Evolutionary conservation across 2,797 vertebrate genomes (phyloP), one percentile per base, ranked within the genome.

Genomic region (Florisuga fusca): DNA sequence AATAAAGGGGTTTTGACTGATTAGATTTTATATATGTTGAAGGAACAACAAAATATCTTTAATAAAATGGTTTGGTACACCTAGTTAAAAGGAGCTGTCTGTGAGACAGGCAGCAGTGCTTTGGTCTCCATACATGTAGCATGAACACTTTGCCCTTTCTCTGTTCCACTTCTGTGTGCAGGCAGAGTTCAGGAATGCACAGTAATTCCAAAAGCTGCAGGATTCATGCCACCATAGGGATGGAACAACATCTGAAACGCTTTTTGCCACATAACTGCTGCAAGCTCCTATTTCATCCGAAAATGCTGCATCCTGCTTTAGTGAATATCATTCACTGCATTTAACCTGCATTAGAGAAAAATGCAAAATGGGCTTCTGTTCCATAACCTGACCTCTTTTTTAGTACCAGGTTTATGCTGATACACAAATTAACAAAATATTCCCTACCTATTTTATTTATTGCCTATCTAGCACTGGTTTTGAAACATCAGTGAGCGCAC

Each of bases 221-320:
- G 82, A 95, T 81, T 58, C 7, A 8, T 10, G 31, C 76, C 79
- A 85, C 58, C 55, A 13, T 3, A 12, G 71, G 75, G 87, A 89
- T 89, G 90, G 95, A 95, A 89, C 84, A 87, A 92, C 79, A 85
- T 80, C 89, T 34, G 21, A 71, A 68, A 77, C 0, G 9, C 45
- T 58, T 87, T 69, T 46, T 80, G 51, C 69, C 78, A 84, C 46
- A 43, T 15, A 84, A 86, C 64, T 78, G 82, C 95, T 89, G 86
- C 86, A 86, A 89, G 87, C 82, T 85, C 68, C 62, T 45, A 11
- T 63, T 84, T 72, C 82, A 85, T 75, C 68, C 59, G 50, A n/a
- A 66, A 90, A 62, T 45, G 80, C 94, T 91, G 94, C 87, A 87
- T 86, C 87, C 88, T 90, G 72, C 78, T 89, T 31, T 21, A 81